These are phyloP conservation scores for Paedocypris sp. DNA, from an alignment of 2,113 vertebrate genomes.

Conservation along the genomic window DNA sequence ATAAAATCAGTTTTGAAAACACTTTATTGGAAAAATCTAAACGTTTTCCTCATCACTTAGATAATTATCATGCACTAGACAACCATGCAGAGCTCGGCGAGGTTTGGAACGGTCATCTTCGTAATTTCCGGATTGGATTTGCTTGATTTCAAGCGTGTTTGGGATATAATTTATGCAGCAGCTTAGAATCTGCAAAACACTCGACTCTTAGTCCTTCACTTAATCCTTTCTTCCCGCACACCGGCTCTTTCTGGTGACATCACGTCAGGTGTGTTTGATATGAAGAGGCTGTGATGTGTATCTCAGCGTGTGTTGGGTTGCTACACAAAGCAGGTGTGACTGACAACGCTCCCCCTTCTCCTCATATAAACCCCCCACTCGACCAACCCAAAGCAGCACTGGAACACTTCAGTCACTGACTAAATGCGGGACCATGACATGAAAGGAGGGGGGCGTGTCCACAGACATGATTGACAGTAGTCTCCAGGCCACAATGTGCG, in stretches of 20 bases:
- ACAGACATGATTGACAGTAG: conserved; percentile 29
- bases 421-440: conserved; percentile 19
- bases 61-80: too few species aligned
- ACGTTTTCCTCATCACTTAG: too few species aligned
- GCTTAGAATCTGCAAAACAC: conserved; percentile 34
- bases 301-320: conserved; percentile 12
- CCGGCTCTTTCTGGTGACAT: conserved; percentile 3
- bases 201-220: conserved; percentile 29
- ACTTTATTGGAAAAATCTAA: too few species aligned
- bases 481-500: conserved; percentile 23
- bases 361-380: conserved; percentile 5
- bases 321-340: conserved; percentile 30
- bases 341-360: conserved; percentile 7
- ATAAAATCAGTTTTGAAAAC: too few species aligned
- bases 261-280: conserved; percentile 2
- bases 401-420: conserved; percentile 34
- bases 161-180: too few species aligned
- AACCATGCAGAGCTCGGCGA: too few species aligned
- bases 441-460: background rate
- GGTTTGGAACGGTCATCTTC: too few species aligned
- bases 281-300: conserved; percentile 10
- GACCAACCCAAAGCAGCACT: conserved; percentile 9
- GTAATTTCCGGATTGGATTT: too few species aligned
- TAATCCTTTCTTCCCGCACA: conserved; percentile 9
- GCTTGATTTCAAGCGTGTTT: too few species aligned